A percentile compares a stretch with the other conserved stretches of the same genome.
These are phyloP conservation scores for Tricholaema leucomelas DNA, from an alignment of 2,113 vertebrate species.

Conservation along the genomic window DNA sequence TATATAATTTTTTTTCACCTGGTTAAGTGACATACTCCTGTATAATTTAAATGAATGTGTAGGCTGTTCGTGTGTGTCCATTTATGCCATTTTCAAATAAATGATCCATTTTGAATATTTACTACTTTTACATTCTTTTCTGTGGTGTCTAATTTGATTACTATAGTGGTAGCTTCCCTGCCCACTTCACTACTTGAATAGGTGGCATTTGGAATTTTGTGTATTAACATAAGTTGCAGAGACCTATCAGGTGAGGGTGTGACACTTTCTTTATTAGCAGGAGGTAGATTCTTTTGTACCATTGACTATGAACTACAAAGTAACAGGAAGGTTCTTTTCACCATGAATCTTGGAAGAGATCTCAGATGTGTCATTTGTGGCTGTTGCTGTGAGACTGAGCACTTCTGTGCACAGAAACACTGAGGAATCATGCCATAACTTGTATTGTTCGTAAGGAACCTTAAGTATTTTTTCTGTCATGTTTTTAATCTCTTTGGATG, in stretches of 20 bases:
- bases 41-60: neutral
- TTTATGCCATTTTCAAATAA: neutral
- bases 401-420: neutral
- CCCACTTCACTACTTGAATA: neutral
- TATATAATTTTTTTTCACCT: neutral
- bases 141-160: neutral
- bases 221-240: neutral
- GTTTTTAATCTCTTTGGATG: neutral
- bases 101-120: neutral
- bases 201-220: neutral
- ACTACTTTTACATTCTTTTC: neutral
- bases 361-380: neutral
- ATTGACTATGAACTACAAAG: neutral
- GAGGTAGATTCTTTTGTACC: neutral
- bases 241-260: neutral
- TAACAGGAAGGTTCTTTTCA: neutral
- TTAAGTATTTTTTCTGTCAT: neutral
- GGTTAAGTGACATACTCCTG: neutral
- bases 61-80: neutral
- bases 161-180: neutral
- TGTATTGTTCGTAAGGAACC: neutral
- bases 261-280: neutral
- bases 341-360: neutral
- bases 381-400: neutral
- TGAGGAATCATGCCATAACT: neutral